Evolutionary conservation across 2,888 invertebrate genomes (phyloP).

Genomic region (Catocala sponsa): DNA sequence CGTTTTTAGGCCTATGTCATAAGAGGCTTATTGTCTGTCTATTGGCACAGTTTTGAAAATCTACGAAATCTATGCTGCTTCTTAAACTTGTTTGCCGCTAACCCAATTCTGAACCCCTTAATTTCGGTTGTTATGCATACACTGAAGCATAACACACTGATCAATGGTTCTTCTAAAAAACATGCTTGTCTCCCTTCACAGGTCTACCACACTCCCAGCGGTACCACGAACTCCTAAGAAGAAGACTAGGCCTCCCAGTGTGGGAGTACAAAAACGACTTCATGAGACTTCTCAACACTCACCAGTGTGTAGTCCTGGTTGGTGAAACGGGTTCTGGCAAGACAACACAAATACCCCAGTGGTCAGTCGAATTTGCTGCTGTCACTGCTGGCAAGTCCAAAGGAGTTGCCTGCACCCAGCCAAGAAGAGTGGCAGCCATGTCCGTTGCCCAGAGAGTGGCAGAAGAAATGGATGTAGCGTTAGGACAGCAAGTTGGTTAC

Average conservation of each 20-base stretch:
- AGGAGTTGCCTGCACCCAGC: slow-evolving; percentile 98
- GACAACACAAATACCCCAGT: slow-evolving; percentile 99
- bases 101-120: too few relatives aligned
- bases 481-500: slow-evolving; percentile 89
- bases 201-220: slow-evolving; percentile 95
- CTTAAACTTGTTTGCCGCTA: too few relatives aligned
- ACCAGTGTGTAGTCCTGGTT: slow-evolving; percentile 98
- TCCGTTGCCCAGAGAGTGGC: slow-evolving; percentile 99
- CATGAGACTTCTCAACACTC: slow-evolving; percentile 96
- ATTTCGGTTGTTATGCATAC: too few relatives aligned
- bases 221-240: slow-evolving; percentile 96
- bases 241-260: slow-evolving; percentile 97
- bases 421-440: slow-evolving; percentile 99
- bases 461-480: slow-evolving; percentile 99
- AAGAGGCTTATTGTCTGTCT: too few relatives aligned
- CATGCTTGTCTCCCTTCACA: slow-evolving; percentile 43
- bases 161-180: too few relatives aligned
- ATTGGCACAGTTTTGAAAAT: too few relatives aligned
- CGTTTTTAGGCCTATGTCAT: too few relatives aligned
- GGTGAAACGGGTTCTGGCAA: slow-evolving; percentile 99
- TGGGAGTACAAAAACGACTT: slow-evolving; percentile 99
- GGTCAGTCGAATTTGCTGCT: slow-evolving; percentile 82
- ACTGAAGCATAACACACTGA: too few relatives aligned
- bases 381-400: slow-evolving; percentile 74
- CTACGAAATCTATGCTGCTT: too few relatives aligned